Conservation (phyloP, 2,888 invertebrate species). For the Suillia variegata region DNA sequence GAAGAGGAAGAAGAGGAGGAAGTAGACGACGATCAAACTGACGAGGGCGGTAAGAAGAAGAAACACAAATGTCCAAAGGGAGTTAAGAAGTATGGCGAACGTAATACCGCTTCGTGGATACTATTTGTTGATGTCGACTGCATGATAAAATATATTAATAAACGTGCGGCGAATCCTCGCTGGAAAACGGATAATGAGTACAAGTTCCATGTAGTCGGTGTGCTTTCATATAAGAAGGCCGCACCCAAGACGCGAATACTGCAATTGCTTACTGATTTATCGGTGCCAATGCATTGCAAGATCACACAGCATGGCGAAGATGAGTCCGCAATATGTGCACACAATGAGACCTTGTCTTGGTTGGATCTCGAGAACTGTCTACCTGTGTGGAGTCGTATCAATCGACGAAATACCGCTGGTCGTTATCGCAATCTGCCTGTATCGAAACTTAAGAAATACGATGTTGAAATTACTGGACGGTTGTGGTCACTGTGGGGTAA, state of each 20-base stretch:
- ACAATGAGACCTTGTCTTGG: conserved; percentile 54
- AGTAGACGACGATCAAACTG: conserved; percentile 24
- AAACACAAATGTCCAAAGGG: conserved; percentile 36
- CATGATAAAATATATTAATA: conserved; percentile 49
- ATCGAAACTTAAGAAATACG: conserved; percentile 66
- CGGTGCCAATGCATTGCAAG: conserved; percentile 42
- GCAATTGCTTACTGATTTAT: conserved; percentile 48
- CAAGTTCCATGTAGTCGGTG: conserved; percentile 49
- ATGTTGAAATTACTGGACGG: conserved; percentile 71
- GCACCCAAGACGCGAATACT: conserved; percentile 45
- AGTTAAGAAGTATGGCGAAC: conserved; percentile 46
- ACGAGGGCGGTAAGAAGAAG: conserved; percentile 22
- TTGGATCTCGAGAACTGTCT: conserved; percentile 50
- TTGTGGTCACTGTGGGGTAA: conserved; percentile 73
- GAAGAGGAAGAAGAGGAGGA: conserved; percentile 26
- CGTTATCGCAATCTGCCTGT: conserved; percentile 45
- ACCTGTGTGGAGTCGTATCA: conserved; percentile 57
- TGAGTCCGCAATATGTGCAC: conserved; percentile 47
- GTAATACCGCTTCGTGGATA: conserved; percentile 59
- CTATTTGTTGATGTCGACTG: conserved; percentile 45
- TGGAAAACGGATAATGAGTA: conserved; percentile 48
- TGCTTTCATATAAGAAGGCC: conserved; percentile 50
- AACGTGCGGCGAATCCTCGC: conserved; percentile 36
- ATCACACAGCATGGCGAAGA: conserved; percentile 36
- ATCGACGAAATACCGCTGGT: conserved; percentile 47